phyloP scores from a whole-genome alignment of 2,113 vertebrate species.

The Morone chrysops region DNA sequence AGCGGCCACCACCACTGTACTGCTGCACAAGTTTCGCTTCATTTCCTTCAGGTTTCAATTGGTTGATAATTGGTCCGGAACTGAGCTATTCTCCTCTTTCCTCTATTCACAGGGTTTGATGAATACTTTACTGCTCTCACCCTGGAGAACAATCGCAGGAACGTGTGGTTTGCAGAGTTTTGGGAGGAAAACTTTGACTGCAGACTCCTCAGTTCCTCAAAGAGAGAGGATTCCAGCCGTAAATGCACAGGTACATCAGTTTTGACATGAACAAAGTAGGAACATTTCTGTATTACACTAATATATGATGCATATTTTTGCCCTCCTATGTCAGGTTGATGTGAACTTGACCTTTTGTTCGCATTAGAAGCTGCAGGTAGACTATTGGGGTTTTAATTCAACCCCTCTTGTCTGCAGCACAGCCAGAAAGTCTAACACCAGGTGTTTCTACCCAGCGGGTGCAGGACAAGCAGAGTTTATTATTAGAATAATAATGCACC shows the following conservation, averaged over 20 bases:
- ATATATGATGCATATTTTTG: constrained; percentile 20
- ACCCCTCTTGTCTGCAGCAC: constrained; percentile 19
- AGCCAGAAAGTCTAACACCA: constrained; percentile 63
- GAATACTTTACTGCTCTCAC: constrained; percentile 84
- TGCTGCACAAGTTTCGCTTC: constrained; percentile 35
- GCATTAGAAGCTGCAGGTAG: constrained; percentile 42
- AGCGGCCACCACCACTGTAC: constrained; percentile 18
- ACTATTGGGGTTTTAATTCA: constrained; percentile 20
- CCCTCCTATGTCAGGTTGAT: background rate
- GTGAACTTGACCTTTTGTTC: constrained; percentile 54
- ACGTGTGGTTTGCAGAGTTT: constrained; percentile 86
- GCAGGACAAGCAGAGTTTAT: constrained; percentile 67
- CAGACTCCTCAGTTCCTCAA: constrained; percentile 80
- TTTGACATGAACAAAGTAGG: constrained; percentile 16
- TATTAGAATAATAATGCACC: constrained; percentile 70
- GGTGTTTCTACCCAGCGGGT: constrained; percentile 66
- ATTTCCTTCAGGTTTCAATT: constrained; percentile 68
- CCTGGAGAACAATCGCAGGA: constrained; percentile 84
- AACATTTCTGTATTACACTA: constrained; percentile 25
- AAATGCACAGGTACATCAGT: constrained; percentile 81
- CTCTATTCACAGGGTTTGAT: constrained; percentile 79
- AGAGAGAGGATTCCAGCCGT: constrained; percentile 82
- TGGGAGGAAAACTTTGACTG: constrained; percentile 87
- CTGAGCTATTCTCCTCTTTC: constrained; percentile 58
- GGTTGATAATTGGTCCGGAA: constrained; percentile 72